Evolutionary conservation across 1,140 invertebrate species (phyloP), one percentile per base, ranked within the genome.

Genomic region (Pseudomyrmex concolor): DNA sequence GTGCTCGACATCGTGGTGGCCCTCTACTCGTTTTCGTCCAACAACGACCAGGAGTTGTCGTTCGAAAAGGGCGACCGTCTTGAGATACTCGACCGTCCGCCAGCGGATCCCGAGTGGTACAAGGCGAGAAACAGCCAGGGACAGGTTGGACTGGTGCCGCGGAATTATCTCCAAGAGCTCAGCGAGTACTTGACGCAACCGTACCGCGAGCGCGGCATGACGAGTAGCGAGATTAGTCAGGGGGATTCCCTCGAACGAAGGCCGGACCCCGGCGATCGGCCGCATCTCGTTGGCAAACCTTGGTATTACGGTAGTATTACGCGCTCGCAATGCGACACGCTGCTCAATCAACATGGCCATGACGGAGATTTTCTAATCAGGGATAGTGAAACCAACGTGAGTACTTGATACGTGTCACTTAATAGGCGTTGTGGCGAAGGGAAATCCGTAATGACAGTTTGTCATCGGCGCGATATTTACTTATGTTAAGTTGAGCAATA

Each of bases 251-350:
- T 94, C 13, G 95, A 94, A 86, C 90, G 91, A 85, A 92, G 94
- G 90, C 91, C 93, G 48, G 93, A 94, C 74, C 91, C 92, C 71
- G 92, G 92, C 50, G 96, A 97, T 84, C 95, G 96, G 84, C 96
- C 96, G 43, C 97, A 97, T 93, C 95, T 97, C 70, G 94, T 96
- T 77, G 97, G 96, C 54, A 98, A 98, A 94, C 96, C 97, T 15
- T 99, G 99, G 99, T 99, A 99, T 93, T 99, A 98, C 94, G 99
- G 99, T 50, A 97, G 96, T 89, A 98, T 99, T 89, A 98, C 98
- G 22, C 96, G 99, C 86, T 97, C 97, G 85, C 98, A 99, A 92
- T 99, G 98, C 95, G 99, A 99, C 94, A 96, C 97, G 85, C 94
- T 99, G 90, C 95, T 99, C 86, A 98, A 98, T 94, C 97, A 98